Conservation (phyloP, 1,140 invertebrate species). For the Hypothenemus hampei region DNA sequence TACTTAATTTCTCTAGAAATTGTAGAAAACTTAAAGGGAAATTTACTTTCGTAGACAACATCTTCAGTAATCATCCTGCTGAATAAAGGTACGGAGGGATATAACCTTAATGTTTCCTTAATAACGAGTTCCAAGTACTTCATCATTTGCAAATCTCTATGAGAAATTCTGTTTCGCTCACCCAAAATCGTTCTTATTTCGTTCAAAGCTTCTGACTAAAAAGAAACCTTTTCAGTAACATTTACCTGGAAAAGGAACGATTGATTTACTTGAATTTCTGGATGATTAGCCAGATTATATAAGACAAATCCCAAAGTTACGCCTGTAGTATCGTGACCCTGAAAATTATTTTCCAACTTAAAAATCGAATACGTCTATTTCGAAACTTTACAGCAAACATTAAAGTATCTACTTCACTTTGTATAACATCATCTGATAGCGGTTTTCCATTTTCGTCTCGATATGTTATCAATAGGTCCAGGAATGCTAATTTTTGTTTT, state of each 20-base stretch:
- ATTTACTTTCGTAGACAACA: constrained; percentile 9
- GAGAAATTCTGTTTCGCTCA: constrained; percentile 36
- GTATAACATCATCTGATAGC: constrained; percentile 60
- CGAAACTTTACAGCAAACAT: constrained; percentile 65
- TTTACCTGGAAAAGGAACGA: too few species aligned
- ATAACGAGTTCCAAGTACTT: constrained; percentile 70
- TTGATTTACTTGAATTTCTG: constrained; percentile 45
- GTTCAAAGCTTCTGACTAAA: neutral
- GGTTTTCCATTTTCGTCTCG: constrained; percentile 50
- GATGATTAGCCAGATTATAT: constrained; percentile 51
- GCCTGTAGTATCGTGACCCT: constrained; percentile 64
- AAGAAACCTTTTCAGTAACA: too few species aligned
- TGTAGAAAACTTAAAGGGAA: too few species aligned
- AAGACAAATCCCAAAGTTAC: constrained; percentile 54
- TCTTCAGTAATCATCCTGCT: constrained; percentile 57
- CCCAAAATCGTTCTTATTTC: constrained; percentile 2
- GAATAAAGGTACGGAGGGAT: constrained; percentile 69
- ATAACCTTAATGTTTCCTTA: constrained; percentile 64
- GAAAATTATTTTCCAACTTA: constrained; percentile 18
- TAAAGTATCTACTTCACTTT: constrained; percentile 81
- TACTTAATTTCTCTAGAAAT: too few species aligned
- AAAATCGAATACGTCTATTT: neutral
- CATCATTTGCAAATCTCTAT: constrained; percentile 60
- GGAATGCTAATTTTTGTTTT: constrained; percentile 61
- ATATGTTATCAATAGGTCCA: constrained; percentile 64